phyloP scores from a whole-genome alignment of 2,113 vertebrate genomes.

The Oryzias woworae region DNA sequence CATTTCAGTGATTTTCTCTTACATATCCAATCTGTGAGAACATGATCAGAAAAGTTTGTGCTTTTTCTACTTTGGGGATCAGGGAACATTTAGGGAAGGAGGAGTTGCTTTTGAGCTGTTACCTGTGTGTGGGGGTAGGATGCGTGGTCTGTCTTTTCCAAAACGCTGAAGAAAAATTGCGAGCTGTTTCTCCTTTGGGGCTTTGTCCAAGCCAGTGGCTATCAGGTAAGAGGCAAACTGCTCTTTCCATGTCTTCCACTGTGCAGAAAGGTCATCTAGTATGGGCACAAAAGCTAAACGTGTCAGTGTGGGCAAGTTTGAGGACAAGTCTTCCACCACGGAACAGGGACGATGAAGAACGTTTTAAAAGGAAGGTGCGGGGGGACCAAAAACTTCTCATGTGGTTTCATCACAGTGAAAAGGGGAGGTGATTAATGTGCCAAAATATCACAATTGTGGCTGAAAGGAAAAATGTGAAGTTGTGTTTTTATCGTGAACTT shows the following conservation, averaged over 20 bases:
- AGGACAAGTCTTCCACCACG: constrained; percentile 6
- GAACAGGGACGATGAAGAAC: constrained; percentile 5
- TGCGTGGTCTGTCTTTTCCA: constrained; percentile 61
- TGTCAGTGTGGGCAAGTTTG: constrained; percentile 15
- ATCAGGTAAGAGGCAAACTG: constrained; percentile 69
- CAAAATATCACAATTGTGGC: background rate
- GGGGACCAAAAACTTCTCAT: background rate
- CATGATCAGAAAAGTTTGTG: no score
- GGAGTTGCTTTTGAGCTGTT: constrained; percentile 37
- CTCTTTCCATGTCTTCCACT: constrained; percentile 69
- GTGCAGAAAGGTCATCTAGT: constrained; percentile 55
- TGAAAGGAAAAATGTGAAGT: background rate
- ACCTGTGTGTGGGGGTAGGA: constrained; percentile 64
- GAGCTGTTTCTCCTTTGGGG: constrained; percentile 73
- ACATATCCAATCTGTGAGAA: no score
- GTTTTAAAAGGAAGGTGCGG: constrained; percentile 9
- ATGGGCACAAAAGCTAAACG: constrained; percentile 62
- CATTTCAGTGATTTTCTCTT: no score
- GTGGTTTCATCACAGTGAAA: background rate
- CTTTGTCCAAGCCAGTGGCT: constrained; percentile 71
- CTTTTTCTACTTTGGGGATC: no score
- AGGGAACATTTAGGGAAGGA: background rate
- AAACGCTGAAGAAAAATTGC: constrained; percentile 69
- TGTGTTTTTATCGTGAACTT: background rate
- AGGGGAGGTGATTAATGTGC: background rate